phyloP scores from a whole-genome alignment of 1,140 invertebrate genomes.

The Apis cerana region DNA sequence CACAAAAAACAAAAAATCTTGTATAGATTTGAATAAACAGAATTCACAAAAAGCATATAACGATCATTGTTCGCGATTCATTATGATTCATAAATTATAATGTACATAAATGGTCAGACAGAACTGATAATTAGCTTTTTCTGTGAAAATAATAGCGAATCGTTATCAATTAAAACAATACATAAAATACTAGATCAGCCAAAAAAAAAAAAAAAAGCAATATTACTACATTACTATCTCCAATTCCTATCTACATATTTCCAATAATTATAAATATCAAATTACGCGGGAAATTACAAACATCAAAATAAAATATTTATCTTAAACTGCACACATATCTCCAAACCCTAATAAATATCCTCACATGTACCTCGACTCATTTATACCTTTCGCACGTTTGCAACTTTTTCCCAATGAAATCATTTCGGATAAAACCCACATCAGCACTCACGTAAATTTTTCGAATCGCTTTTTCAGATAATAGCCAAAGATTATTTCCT shows the following conservation, averaged over 20 bases:
- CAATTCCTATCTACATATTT: not conserved
- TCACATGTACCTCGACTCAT: constrained; percentile 2
- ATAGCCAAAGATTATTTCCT: not conserved
- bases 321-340: not conserved
- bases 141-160: not conserved
- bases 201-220: not conserved
- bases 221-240: not conserved
- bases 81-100: constrained; percentile 5
- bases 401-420: constrained; percentile 29
- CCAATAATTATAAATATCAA: not conserved
- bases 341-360: constrained; percentile 5
- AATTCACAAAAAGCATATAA: not conserved
- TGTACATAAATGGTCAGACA: not conserved
- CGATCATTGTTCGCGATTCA: not conserved
- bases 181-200: not conserved
- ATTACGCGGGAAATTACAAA: not conserved
- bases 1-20: not conserved
- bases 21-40: not conserved
- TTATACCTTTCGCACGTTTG: constrained; percentile 19
- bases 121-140: not conserved
- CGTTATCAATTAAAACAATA: constrained; percentile 6
- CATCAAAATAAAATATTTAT: not conserved
- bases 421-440: constrained; percentile 32
- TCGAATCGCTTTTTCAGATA: constrained; percentile 7
- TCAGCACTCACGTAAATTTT: constrained; percentile 50